A percentile compares a stretch with the other conserved stretches of the same genome.
Evolutionary conservation across 2,113 vertebrate species (phyloP).

Genomic region (Mustela nigripes): DNA sequence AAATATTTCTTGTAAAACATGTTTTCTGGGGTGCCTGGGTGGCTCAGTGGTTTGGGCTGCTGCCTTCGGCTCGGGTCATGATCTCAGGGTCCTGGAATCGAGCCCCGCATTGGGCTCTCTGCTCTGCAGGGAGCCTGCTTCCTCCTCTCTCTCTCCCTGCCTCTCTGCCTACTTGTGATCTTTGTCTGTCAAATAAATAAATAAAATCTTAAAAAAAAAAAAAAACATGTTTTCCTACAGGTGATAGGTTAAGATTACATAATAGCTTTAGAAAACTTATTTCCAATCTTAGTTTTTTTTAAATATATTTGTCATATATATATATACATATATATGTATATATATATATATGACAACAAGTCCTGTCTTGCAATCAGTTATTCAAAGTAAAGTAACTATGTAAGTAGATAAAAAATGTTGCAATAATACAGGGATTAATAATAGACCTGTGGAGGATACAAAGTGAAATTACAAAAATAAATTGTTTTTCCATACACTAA

Average conservation of each 20-base stretch:
- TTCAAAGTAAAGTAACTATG: constrained; percentile 22
- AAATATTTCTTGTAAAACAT: not conserved
- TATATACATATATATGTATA: not conserved
- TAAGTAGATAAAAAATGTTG: not conserved
- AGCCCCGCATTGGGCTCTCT: too few species aligned
- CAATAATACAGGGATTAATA: not conserved
- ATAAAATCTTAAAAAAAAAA: too few species aligned
- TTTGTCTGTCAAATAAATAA: too few species aligned
- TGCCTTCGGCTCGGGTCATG: too few species aligned
- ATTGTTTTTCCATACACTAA: not conserved
- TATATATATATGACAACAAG: not conserved
- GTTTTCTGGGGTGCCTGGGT: not conserved
- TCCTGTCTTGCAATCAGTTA: not conserved
- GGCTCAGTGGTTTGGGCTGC: too few species aligned
- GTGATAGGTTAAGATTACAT: not conserved
- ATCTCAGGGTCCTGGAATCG: too few species aligned
- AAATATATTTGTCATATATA: not conserved
- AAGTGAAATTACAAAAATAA: not conserved
- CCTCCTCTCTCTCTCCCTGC: too few species aligned
- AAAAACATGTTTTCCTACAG: not conserved
- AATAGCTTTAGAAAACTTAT: not conserved
- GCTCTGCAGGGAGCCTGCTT: too few species aligned
- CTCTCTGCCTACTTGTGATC: too few species aligned
- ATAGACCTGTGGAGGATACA: not conserved
- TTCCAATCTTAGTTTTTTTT: not conserved